Conservation (phyloP, 2,113 vertebrate genomes). For the Hyla sarda region DNA sequence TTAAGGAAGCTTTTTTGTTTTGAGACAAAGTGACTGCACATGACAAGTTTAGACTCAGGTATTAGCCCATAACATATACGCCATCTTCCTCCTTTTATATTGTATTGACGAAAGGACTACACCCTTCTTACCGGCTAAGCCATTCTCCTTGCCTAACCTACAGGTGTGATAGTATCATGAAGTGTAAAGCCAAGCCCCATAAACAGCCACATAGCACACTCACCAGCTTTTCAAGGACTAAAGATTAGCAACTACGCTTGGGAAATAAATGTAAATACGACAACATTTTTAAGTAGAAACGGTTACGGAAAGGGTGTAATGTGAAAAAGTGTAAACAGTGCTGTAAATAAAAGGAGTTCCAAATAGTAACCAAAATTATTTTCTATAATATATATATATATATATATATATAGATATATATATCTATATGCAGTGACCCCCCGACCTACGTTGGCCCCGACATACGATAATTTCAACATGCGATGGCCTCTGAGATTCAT, state of each 20-base stretch:
- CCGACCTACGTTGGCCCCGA: too few species aligned
- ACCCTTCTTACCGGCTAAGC: slow-evolving; percentile 18
- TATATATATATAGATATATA: too few species aligned
- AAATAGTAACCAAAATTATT: too few species aligned
- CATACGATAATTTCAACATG: too few species aligned
- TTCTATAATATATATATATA: too few species aligned
- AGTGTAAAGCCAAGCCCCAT: slow-evolving; percentile 17
- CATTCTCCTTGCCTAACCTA: slow-evolving; percentile 23
- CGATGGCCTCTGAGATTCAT: too few species aligned
- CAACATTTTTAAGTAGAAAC: neutral
- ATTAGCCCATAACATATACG: slow-evolving; percentile 1
- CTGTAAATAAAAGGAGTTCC: too few species aligned
- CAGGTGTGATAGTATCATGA: slow-evolving; percentile 12
- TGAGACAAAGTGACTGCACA: slow-evolving; percentile 27
- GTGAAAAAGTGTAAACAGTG: too few species aligned
- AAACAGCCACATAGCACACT: neutral
- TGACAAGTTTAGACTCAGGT: slow-evolving; percentile 37
- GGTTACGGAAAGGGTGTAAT: too few species aligned
- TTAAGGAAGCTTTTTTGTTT: slow-evolving; percentile 21
- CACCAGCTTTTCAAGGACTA: neutral
- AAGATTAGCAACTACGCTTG: neutral
- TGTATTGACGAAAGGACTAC: slow-evolving; percentile 29
- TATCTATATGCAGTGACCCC: too few species aligned
- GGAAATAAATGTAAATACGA: neutral
- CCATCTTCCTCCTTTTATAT: slow-evolving; percentile 18